Base-by-base conservation (phyloP, 2,113 vertebrate genomes). In the Rutilus rutilus region DNA sequence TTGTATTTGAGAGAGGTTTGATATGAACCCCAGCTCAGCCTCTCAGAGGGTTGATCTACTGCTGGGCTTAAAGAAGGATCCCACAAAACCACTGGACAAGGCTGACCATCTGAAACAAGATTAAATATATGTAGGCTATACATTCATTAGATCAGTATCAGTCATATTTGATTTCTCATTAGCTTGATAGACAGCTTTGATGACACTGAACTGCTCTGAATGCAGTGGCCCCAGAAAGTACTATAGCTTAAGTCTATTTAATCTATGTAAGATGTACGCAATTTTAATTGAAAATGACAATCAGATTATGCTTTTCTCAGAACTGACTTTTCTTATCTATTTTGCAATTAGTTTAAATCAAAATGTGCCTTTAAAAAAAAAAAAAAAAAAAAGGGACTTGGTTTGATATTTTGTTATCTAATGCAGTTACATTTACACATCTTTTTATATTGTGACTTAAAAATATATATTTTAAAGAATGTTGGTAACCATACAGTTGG, bases 21-120 rank as follows among this genome's bases (percentile, higher is more conserved):
- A 86, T 99, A 99, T 14, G 88, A 88, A 14, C 94, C 94, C 98
- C 98, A 99, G 3, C 95, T 98, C 87, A 99, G 86, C 71, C 87
- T 92, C 65, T 96, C 90, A 0, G 95, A 94, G 82, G 95, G 94
- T 84, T 93, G 90, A 17, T 93, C 95, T 59, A 89, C 95, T 64
- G 95, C 92, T 73, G 94, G 92, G 88, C 94, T 92, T 25, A 97
- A 89, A 4, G 95, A 95, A 5, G 95, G 88, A 89, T 98, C 97
- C 97, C 97, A 99, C 85, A 95, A 94, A 88, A 96, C 92, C 87
- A 98, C 91, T 65, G 97, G 97, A 81, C 94, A 92, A 1, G 96
- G 94, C 84, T 91, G 96, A 69, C 94, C 94, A 27, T 94, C 98
- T 99, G 78, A 75, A 90, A 80, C 19, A 19, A 50, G 7, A 45